Evolutionary conservation across 2,888 invertebrate genomes (phyloP), one percentile per base, ranked within the genome.

Genomic region (Ormyrus rosae): DNA sequence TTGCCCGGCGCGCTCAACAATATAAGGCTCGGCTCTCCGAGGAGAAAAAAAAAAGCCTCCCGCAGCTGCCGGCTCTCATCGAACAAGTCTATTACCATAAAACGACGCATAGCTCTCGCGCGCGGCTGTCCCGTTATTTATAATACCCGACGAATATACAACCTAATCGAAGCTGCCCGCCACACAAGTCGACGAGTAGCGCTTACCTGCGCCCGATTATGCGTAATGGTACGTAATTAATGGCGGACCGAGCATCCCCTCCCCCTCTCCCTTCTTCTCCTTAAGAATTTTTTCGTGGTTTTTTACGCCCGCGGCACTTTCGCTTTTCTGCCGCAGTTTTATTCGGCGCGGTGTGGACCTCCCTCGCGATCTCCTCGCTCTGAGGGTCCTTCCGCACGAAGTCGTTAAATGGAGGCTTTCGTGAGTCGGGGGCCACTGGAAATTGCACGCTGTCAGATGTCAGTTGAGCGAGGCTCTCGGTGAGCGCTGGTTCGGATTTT

Each of bases 211-310:
- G 81, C 65, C 75, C 83, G 84, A 87, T 87, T 87, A 84, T 83
- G 81, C 69, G 76, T 87, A 87, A 87, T 87, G 82, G 84, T 84
- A 85, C 83, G 84, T 83, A 85, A 87, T 87, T 87, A 87, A 86
- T 85, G 83, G 79, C 82, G 83, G 83, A 51, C 7, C 58, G 58
- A 0, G 60, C 48, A 34, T 56, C 9, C 13, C 48, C 56, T 58
- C 46, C 58, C 55, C 13, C n/a, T n/a, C n/a, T n/a, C n/a, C n/a
- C n/a, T n/a, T n/a, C n/a, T n/a, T 34, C 34, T 2, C 2, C 3
- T 2, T 3, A 3, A 34, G 34, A 34, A 34, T 34, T 34, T 34
- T 34, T 34, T 34, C 34, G 34, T 34, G 34, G 0, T 34, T 34
- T 34, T 19, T 19, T 34, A 34, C 34, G 34, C 34, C 34, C 34